Evolutionary conservation across 2,888 invertebrate genomes (phyloP).

Genomic region (Idaea biselata): DNA sequence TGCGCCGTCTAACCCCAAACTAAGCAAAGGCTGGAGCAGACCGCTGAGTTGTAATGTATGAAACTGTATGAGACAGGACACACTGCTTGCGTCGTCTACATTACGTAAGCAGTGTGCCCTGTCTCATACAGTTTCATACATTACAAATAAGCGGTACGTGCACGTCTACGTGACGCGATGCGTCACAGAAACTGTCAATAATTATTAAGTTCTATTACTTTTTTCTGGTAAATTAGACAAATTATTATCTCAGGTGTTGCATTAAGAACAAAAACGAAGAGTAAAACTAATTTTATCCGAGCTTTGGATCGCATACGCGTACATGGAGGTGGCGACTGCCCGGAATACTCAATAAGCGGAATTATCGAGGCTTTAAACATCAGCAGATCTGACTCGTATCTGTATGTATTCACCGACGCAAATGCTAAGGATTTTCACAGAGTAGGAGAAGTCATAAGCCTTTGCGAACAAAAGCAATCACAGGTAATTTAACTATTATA

Average conservation of each 20-base stretch:
- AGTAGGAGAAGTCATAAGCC: slow-evolving; percentile 19
- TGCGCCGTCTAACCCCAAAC: too few relatives aligned
- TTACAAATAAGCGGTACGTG: too few relatives aligned
- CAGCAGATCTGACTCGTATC: slow-evolving; percentile 25
- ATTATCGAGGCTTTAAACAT: slow-evolving; percentile 18
- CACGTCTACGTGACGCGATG: too few relatives aligned
- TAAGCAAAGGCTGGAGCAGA: too few relatives aligned
- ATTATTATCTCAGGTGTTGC: slow-evolving; percentile 13
- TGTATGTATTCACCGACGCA: slow-evolving; percentile 36
- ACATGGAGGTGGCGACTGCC: slow-evolving; percentile 14
- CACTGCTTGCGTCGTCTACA: too few relatives aligned
- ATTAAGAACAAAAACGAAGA: slow-evolving; percentile 18
- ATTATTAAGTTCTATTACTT: not conserved
- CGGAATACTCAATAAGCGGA: slow-evolving; percentile 23
- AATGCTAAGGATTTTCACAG: slow-evolving; percentile 27
- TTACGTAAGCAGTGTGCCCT: too few relatives aligned
- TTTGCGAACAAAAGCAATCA: slow-evolving; percentile 30
- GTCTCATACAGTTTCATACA: too few relatives aligned
- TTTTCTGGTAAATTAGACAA: not conserved
- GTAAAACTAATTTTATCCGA: slow-evolving; percentile 8
- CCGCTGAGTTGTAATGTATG: too few relatives aligned
- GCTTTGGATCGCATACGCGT: slow-evolving; percentile 15
- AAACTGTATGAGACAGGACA: too few relatives aligned
- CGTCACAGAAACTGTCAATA: too few relatives aligned
- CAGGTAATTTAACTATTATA: slow-evolving; percentile 14